Percentiles rank a stretch among this genome's conserved stretches.
Evolutionary conservation across 2,113 vertebrate species (phyloP).

Genomic region (Oreochromis niloticus): DNA sequence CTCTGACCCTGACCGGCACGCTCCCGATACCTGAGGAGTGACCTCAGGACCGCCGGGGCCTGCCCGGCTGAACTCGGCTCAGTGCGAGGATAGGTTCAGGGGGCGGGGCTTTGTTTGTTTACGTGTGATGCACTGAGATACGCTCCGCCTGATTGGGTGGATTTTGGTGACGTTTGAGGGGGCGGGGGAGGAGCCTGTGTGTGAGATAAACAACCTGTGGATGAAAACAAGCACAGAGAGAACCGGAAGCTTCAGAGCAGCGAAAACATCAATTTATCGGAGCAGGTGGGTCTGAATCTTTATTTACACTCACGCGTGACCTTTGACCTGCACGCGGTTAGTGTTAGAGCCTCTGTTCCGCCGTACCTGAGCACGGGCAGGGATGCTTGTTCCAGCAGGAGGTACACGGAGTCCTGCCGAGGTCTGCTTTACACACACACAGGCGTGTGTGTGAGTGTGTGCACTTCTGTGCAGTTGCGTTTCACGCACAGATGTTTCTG

Average conservation of each 20-base stretch:
- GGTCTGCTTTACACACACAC: rapidly evolving
- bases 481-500: background rate
- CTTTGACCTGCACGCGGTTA: background rate
- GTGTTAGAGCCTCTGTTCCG: background rate
- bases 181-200: background rate
- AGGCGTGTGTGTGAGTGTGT: background rate
- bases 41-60: background rate
- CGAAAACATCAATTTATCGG: background rate
- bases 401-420: background rate
- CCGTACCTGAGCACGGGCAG: background rate
- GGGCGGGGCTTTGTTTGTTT: background rate
- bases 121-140: background rate
- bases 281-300: background rate
- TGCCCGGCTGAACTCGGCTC: background rate
- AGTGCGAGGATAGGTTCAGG: background rate
- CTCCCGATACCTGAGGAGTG: rapidly evolving
- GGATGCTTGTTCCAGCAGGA: background rate
- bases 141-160: background rate
- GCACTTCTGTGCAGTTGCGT: background rate
- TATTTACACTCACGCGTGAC: background rate
- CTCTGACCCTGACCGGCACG: background rate
- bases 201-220: slow-evolving; percentile 56
- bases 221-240: slow-evolving; percentile 24
- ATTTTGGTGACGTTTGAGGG: background rate
- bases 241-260: background rate